Conservation (phyloP, 2,797 vertebrate species). For the Bovichtus diacanthus region DNA sequence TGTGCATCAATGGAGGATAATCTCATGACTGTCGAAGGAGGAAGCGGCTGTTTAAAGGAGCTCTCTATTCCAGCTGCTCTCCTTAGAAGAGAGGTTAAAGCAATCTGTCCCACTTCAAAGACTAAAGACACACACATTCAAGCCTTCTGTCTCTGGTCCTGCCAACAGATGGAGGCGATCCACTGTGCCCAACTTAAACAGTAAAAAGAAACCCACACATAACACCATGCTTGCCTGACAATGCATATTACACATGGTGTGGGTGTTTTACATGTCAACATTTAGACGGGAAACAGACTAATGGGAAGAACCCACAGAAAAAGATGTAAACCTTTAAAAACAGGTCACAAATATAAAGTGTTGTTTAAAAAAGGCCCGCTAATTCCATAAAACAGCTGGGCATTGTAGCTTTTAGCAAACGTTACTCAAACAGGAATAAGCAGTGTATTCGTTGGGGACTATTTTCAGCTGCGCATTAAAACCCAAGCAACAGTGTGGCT, state of each 20-base stretch:
- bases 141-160: conserved; percentile 58
- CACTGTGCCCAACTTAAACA: conserved; percentile 63
- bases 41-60: conserved; percentile 81
- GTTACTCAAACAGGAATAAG: neutral
- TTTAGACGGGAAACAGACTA: conserved; percentile 6
- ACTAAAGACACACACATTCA: conserved; percentile 55
- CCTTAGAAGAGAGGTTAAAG: conserved; percentile 82
- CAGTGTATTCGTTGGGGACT: neutral
- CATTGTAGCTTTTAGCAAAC: neutral
- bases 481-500: conserved; percentile 3
- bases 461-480: neutral
- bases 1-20: conserved; percentile 81
- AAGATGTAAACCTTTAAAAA: neutral
- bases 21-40: conserved; percentile 82
- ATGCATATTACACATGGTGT: conserved; percentile 16
- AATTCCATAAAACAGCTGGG: neutral
- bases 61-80: conserved; percentile 84
- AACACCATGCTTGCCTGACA: conserved; percentile 8
- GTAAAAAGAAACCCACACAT: conserved; percentile 28
- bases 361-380: neutral
- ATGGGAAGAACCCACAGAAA: neutral
- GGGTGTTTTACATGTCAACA: conserved; percentile 11
- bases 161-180: conserved; percentile 73
- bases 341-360: neutral
- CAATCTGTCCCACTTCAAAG: conserved; percentile 86